Percentiles rank a stretch among this genome's conserved stretches.
phyloP scores from a whole-genome alignment of 1,140 invertebrate genomes.

The Aethina tumida region DNA sequence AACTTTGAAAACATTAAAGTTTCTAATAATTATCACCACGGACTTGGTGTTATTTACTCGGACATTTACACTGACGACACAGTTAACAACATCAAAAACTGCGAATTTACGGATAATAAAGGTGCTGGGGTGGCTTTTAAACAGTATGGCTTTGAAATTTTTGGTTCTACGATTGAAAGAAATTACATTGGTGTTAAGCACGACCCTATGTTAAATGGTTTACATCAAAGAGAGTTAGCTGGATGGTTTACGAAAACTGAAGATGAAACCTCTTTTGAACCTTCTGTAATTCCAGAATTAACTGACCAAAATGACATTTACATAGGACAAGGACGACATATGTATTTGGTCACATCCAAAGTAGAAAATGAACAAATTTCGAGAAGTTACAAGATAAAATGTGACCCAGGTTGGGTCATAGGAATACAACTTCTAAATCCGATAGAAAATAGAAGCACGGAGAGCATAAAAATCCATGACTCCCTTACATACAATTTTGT shows the following conservation, averaged over 20 bases:
- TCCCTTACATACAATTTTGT: conserved; percentile 48
- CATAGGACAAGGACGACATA: conserved; percentile 56
- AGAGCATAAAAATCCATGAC: conserved; percentile 70
- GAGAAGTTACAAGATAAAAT: conserved; percentile 18
- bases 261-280: conserved; percentile 57
- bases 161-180: conserved; percentile 65
- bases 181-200: conserved; percentile 87
- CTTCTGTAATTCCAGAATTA: conserved; percentile 52
- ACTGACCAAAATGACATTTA: conserved; percentile 52
- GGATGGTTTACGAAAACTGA: conserved; percentile 78
- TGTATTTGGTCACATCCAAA: conserved; percentile 64
- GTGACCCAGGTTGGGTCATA: conserved; percentile 60
- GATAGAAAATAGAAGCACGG: conserved; percentile 76
- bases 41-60: conserved; percentile 78
- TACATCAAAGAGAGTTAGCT: conserved; percentile 82
- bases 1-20: conserved; percentile 76
- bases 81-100: conserved; percentile 77
- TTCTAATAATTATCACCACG: conserved; percentile 75
- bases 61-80: conserved; percentile 79
- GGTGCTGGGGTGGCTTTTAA: conserved; percentile 84
- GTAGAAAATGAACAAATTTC: conserved; percentile 44
- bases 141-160: conserved; percentile 73
- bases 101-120: conserved; percentile 76
- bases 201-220: conserved; percentile 74
- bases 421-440: conserved; percentile 80